Base-by-base conservation (phyloP, 2,113 vertebrate genomes). In the Neolamprologus falcicula region DNA sequence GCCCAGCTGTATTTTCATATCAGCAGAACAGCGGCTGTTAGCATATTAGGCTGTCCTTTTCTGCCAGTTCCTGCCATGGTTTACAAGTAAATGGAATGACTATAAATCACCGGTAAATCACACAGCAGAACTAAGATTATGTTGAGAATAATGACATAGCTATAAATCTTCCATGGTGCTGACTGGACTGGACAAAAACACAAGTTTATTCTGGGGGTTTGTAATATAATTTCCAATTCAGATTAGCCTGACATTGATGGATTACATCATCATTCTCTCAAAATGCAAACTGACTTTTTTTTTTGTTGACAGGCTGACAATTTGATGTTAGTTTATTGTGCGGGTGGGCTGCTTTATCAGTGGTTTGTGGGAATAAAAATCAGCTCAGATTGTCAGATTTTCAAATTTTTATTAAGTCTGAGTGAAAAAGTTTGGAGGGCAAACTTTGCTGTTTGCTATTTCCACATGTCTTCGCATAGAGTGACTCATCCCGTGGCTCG, bases 121-220 rank as follows among this genome's bases (percentile, higher is more conserved):
- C 92, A 84, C 87, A 82, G 92, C 92, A 93, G 84, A 93, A 91
- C 88, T 94, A 93, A 93, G 94, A 96, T 96, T 96, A 95, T 94
- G 94, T 96, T 96, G 87, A 92, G 89, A 96, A 95, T 96, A 95
- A 96, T 93, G 92, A 84, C 86, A 90, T 24, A 24, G 92, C 92
- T 90, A 94, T 96, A 96, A 96, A 96, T 96, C 94, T 95, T 92
- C 92, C 78, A 16, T 66, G 91, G 86, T 86, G 88, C 92, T 95
- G 93, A 93, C 93, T 94, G 88, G 90, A 94, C 89, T 4, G 82
- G 88, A 90, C 90, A 90, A 90, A 93, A 94, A 90, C 81, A 90
- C 73, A 33, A 68, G 85, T 92, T 95, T 89, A 86, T 94, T 93
- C 83, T 88, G 84, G 86, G 89, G 86, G 59, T 57, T 90, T 80